Evolutionary conservation across 1,140 invertebrate species (phyloP), one percentile per base, ranked within the genome.

Genomic region (Drosophila aff.): DNA sequence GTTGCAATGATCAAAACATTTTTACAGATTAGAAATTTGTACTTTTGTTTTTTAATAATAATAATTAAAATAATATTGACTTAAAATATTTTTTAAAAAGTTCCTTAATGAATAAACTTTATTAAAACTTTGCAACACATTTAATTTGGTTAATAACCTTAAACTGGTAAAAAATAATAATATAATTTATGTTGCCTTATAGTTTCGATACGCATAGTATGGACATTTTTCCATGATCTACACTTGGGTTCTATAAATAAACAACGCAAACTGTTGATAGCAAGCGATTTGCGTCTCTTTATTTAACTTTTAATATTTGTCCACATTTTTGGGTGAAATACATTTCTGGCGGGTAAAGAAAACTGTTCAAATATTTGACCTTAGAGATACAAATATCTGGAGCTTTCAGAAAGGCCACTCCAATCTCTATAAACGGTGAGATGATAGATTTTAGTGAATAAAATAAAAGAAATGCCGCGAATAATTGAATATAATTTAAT

Each of bases 191-290:
- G 5, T 15, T 1, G 44, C 21, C 31, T 28, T 72, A 58, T 13
- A 49, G 33, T 33, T 71, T 31, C 16, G 65, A n/a, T 13, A 13
- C 21, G 15, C 23, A n/a, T 23, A 46, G 31, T 44, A 66, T 57
- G 10, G 28, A 28, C 41, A 63, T 47, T 64, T 49, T 66, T 40
- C 40, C 43, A 49, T 41, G 28, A 58, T 44, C 41, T 52, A 60
- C 18, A 49, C 18, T 77, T 21, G 52, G 58, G 8, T 60, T 73
- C 69, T 72, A 80, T 52, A 77, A 87, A 87, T 73, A 80, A 65
- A 63, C 64, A 10, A 68, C 53, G 50, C 75, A 53, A 38, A 43
- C 10, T 26, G 59, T 68, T 83, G 76, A 83, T 83, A 83, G 73
- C 76, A 46, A 43, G 46, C 36, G 43, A 59, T 66, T 58, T 52